Conservation (phyloP, 1,140 invertebrate species). For the Drosophila ficusphila region DNA sequence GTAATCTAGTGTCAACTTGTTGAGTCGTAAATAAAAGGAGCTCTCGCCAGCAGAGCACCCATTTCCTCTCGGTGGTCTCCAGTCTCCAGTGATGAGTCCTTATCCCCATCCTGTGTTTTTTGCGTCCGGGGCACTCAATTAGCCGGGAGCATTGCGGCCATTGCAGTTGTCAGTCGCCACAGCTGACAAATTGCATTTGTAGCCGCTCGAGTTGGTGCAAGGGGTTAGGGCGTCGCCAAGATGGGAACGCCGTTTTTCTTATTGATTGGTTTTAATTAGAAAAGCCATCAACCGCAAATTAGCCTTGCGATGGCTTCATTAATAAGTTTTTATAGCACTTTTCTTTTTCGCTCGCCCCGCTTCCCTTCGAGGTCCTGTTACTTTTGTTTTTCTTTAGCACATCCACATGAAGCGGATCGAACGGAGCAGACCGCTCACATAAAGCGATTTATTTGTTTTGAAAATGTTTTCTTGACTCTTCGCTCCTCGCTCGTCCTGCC, state of each 20-base stretch:
- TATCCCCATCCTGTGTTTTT: conserved; percentile 2
- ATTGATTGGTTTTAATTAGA: conserved; percentile 81
- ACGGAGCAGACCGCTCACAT: conserved; percentile 34
- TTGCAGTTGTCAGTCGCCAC: conserved; percentile 55
- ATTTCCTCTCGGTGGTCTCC: conserved; percentile 1
- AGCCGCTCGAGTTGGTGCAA: conserved; percentile 45
- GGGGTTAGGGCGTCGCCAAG: neutral
- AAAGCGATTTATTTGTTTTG: conserved; percentile 57
- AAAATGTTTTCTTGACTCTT: conserved; percentile 51
- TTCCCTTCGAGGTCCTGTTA: conserved; percentile 11
- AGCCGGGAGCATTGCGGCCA: conserved; percentile 27
- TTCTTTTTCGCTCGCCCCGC: conserved; percentile 4
- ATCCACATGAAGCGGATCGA: conserved; percentile 1
- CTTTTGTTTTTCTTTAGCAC: conserved; percentile 2
- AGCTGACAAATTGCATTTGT: conserved; percentile 77
- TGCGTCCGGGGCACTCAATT: conserved; percentile 54
- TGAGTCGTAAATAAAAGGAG: conserved; percentile 72
- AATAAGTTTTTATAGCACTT: conserved; percentile 71
- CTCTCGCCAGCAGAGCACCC: neutral
- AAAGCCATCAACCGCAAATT: conserved; percentile 78
- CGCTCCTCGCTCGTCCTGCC: conserved; percentile 25
- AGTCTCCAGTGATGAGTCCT: conserved; percentile 9
- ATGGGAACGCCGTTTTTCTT: conserved; percentile 72
- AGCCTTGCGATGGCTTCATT: conserved; percentile 72
- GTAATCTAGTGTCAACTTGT: conserved; percentile 76